Base-by-base conservation (phyloP, 1,140 invertebrate species). In the Temnothorax longispinosus region DNA sequence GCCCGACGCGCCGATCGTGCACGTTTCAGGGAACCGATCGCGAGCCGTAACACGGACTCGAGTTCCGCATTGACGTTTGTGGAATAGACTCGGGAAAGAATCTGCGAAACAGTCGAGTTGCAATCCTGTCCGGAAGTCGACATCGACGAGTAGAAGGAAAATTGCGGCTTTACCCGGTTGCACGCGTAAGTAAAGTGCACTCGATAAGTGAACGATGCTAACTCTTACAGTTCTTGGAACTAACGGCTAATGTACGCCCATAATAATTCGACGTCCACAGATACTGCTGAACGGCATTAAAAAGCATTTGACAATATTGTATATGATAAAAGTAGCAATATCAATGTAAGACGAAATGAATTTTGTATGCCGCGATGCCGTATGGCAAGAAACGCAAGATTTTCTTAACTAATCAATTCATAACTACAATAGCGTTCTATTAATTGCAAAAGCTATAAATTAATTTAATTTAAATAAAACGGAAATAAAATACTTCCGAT, bases 31-130 rank as follows among this genome's bases (percentile, higher is more conserved):
- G 18, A 65, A 44, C 58, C 58, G 15, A 62, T 54, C 44, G 84
- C 35, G n/a, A n/a, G 11, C 1, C 21, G 74, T 38, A 38, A 52
- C 5, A 15, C 2, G 18, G 18, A 11, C 32, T 6, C 44, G 47
- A 62, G 54, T 60, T 64, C 58, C 56, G 75, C 10, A 6, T 56
- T 69, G 81, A 88, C 89, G n/a, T 89, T 76, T 72, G 64, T 84
- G 85, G 84, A 62, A 71, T 56, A 44, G 15, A 60, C 4, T 65
- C n/a, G 54, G 44, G 56, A 77, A 87, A 77, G 32, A 27, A 56
- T 38, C 38, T 41, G 58, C 15, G 35, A 71, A 27, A 27, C 32
- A 7, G 13, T n/a, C 80, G 41, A 44, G 52, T 47, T 60, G 18
- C 41, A 74, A 84, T 38, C 54, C 54, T 27, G 18, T 50, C 18